Base-by-base conservation (phyloP, 2,797 vertebrate species). In the Phrynocephalus forsythii region DNA sequence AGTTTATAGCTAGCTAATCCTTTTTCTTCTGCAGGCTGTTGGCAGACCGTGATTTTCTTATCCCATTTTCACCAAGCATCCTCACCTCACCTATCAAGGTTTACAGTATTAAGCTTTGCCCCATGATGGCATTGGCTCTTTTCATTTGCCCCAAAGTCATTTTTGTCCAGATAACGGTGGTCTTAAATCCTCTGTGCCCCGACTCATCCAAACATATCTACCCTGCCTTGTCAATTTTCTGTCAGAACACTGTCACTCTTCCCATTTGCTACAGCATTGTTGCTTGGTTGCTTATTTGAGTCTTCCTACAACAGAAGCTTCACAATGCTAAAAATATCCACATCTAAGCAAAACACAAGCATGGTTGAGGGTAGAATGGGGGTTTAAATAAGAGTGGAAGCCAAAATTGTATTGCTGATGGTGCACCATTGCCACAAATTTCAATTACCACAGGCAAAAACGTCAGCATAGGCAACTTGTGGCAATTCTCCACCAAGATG, bases 1-100 rank as follows among this genome's bases (percentile, higher is more conserved):
- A 72, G 18, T 85, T 91, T 73, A 83, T 13, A 86, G 56, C 11
- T 91, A 86, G 56, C 11, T 91, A 86, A 86, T 76, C 4, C 52
- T n/a, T 50, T 0, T 88, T 86, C 84, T 76, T 78, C 20, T 16
- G 81, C 22, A 30, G 50, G 63, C 86, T 71, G 77, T 79, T 93
- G 60, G 68, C 16, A 71, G 24, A 72, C 86, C 81, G 71, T 33
- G 0, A 2, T 76, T 87, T 86, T 85, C 38, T 85, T 80, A 86
- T 71, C 69, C 85, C 13, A 28, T 26, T 38, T 86, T 56, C 78
- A 33, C 24, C 24, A 84, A 86, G 69, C 69, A 38, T 81, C 72
- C 86, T 87, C 77, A 44, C 79, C 18, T 50, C 77, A 44, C 79
- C 18, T 50, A 69, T 18, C 66, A 90, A 90, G 88, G 26, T 38